A percentile compares a stretch with the other conserved stretches of the same genome.
phyloP scores from a whole-genome alignment of 2,888 invertebrate species.

The Pelosia muscerda region DNA sequence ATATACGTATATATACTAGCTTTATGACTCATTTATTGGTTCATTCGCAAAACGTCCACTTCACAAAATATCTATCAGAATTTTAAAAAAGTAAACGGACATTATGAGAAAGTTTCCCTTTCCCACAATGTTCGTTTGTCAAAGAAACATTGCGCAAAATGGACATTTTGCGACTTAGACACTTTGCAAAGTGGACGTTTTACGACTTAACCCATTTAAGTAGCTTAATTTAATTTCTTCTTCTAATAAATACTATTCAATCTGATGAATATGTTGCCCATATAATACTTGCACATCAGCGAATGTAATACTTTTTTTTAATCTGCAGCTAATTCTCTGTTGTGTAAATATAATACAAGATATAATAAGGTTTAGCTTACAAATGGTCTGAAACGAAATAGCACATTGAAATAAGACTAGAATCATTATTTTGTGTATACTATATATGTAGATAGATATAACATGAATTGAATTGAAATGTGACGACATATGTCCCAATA shows the following conservation, averaged over 20 bases:
- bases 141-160: too few relatives aligned
- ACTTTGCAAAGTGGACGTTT: neutral
- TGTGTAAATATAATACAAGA: constrained; percentile 30
- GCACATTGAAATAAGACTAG: constrained; percentile 53
- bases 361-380: constrained; percentile 35
- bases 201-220: neutral
- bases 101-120: too few relatives aligned
- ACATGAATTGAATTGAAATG: constrained; percentile 46
- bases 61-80: too few relatives aligned
- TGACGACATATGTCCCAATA: constrained; percentile 41
- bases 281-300: constrained; percentile 25
- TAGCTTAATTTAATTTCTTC: constrained; percentile 30
- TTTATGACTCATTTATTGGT: neutral
- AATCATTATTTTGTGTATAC: constrained; percentile 74
- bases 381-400: constrained; percentile 45
- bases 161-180: neutral
- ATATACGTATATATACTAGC: constrained; percentile 3
- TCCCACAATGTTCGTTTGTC: too few relatives aligned
- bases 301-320: constrained; percentile 17
- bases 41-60: too few relatives aligned
- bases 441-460: constrained; percentile 57
- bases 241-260: constrained; percentile 31
- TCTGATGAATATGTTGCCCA: constrained; percentile 20
- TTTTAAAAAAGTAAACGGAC: too few relatives aligned
- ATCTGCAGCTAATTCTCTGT: constrained; percentile 8